A percentile compares a stretch with the other conserved stretches of the same genome.
These are phyloP conservation scores for Micrasema longulum DNA, from an alignment of 1,140 invertebrate genomes.

Conservation along the genomic window DNA sequence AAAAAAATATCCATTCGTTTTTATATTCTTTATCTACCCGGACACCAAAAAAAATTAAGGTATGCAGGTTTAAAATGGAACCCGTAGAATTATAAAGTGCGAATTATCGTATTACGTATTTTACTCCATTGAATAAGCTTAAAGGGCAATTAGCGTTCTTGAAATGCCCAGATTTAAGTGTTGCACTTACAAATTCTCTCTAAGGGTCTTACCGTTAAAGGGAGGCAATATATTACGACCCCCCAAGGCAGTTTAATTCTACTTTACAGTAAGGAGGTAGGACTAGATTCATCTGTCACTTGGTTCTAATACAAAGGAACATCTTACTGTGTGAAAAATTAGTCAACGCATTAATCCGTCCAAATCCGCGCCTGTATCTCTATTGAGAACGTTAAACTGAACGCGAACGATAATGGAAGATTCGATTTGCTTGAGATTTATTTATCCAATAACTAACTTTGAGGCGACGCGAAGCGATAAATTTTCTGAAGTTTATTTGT, in stretches of 20 bases:
- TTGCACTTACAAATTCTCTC: constrained; percentile 28
- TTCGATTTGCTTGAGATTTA: constrained; percentile 22
- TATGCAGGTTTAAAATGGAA: too few relatives aligned
- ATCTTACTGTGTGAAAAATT: constrained; percentile 18
- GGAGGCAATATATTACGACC: background rate
- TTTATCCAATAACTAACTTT: background rate
- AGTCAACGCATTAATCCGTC: constrained; percentile 10
- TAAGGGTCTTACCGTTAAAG: constrained; percentile 1
- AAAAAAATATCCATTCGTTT: too few relatives aligned
- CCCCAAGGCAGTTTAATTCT: background rate
- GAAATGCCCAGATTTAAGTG: background rate
- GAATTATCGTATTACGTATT: too few relatives aligned
- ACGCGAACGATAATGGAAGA: constrained; percentile 6
- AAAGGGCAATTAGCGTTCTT: too few relatives aligned
- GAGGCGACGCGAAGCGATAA: too few relatives aligned
- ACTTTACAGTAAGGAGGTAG: background rate
- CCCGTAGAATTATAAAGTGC: too few relatives aligned
- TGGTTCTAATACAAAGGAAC: constrained; percentile 6
- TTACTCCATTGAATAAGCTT: too few relatives aligned
- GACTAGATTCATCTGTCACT: constrained; percentile 17
- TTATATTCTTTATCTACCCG: too few relatives aligned
- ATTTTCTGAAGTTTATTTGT: too few relatives aligned
- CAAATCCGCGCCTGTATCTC: constrained; percentile 5
- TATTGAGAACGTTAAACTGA: background rate
- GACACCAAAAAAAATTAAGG: too few relatives aligned